Conservation (phyloP, 2,113 vertebrate genomes). For the Centropristis striata region DNA sequence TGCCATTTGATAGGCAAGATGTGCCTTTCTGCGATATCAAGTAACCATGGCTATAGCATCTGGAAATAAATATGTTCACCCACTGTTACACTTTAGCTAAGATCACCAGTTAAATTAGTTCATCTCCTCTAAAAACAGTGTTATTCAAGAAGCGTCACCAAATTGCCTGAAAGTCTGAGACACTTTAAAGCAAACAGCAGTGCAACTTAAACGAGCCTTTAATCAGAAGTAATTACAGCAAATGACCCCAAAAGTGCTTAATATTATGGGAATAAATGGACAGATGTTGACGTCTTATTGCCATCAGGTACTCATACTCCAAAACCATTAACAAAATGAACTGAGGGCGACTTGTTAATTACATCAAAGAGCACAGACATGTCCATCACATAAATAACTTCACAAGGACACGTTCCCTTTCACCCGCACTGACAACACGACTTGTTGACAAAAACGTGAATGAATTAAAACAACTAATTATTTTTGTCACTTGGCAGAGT, state of each 20-base stretch:
- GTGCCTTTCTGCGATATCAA: too few species aligned
- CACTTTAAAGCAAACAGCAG: not conserved
- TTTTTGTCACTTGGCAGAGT: conserved; percentile 21
- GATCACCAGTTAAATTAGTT: too few species aligned
- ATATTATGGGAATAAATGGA: conserved; percentile 17
- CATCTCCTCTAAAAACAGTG: too few species aligned
- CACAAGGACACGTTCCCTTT: not conserved
- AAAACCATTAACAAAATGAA: conserved; percentile 31
- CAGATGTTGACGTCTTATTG: conserved; percentile 18
- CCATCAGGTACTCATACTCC: conserved; percentile 11
- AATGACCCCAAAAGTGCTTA: not conserved
- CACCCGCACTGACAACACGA: not conserved
- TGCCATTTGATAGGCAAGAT: too few species aligned
- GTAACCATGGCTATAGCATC: too few species aligned
- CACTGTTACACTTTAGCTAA: too few species aligned
- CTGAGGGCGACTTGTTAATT: conserved; percentile 27
- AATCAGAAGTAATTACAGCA: conserved; percentile 13
- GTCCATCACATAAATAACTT: conserved; percentile 22
- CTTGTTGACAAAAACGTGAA: not conserved
- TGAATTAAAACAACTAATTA: conserved; percentile 10
- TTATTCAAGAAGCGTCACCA: not conserved
- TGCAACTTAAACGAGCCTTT: not conserved
- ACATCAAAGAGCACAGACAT: conserved; percentile 6
- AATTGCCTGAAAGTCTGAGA: not conserved
- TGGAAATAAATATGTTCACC: too few species aligned